Base-by-base conservation (phyloP, 1,140 invertebrate species). In the Drosophila albomicans region DNA sequence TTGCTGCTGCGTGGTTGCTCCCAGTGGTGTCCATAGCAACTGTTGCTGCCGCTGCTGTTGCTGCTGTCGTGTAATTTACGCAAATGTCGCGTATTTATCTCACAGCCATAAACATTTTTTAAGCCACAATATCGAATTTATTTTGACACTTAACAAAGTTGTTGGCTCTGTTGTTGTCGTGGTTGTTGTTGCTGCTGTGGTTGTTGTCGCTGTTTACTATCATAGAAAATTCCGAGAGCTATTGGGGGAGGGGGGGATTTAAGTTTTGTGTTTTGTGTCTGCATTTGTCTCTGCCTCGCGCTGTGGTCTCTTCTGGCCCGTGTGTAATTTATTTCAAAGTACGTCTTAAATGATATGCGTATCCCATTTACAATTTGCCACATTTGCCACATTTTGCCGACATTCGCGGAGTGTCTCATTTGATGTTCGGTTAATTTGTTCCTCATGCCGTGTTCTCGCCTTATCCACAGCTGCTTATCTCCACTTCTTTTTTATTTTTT, bases 71-170 rank as follows among this genome's bases (percentile, higher is more conserved):
- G 85, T 89, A 85, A 89, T 89, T 89, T 89, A 89, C 85, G 80
- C 85, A 89, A 89, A 87, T 89, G 85, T 89, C 85, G 86, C 85
- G 69, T 77, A 89, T 85, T 89, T 89, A 89, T 89, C 85, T 85
- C 72, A 41, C 46, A 82, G 78, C 85, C 85, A 89, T 89, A 89
- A 89, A 89, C 85, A 89, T 89, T 89, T 89, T 87, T 89, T 89
- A 88, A 89, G 85, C 85, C 81, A 89, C 86, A 89, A 89, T 89
- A 89, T 89, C 85, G 85, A 89, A 89, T 89, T 89, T 89, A 89
- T 89, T 89, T 89, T 89, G 85, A 89, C 85, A 89, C 85, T 90
- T 89, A 71, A 89, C 85, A 89, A 89, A 89, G 85, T 88, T 88
- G 86, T 88, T 75, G 84, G 73, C 81, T 77, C 74, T 89, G 80